phyloP scores from a whole-genome alignment of 1,140 invertebrate species.

The Cardiocondyla obscurior region DNA sequence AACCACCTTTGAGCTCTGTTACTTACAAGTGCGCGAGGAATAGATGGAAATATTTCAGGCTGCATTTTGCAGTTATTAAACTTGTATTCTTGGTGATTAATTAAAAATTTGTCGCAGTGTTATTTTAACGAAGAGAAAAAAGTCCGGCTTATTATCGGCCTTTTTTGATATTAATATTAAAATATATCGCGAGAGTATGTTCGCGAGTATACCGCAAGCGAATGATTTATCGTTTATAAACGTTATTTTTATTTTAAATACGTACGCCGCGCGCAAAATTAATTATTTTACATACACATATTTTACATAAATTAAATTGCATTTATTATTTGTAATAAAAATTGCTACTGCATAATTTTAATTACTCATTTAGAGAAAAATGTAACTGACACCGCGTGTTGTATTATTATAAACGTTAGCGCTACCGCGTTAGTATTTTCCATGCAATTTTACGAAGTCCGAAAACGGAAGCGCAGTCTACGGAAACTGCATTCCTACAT shows the following conservation, averaged over 20 bases:
- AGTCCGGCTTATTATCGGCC: not conserved
- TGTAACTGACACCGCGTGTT: too few species aligned
- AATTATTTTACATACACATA: not conserved
- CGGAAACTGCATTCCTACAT: constrained; percentile 18
- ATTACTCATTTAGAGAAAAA: too few species aligned
- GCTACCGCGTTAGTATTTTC: too few species aligned
- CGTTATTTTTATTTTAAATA: constrained; percentile 5
- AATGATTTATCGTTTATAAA: not conserved
- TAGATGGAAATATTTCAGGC: not conserved
- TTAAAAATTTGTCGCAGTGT: not conserved
- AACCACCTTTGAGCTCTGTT: too few species aligned
- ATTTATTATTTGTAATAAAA: too few species aligned
- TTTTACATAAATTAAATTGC: too few species aligned
- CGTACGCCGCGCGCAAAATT: not conserved
- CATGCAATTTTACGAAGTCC: not conserved
- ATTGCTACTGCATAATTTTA: too few species aligned
- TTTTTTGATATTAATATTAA: not conserved
- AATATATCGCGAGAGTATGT: too few species aligned
- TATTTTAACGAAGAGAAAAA: not conserved
- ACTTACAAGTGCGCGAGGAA: too few species aligned
- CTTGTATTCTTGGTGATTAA: not conserved
- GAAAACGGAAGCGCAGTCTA: constrained; percentile 4
- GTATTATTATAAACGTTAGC: too few species aligned
- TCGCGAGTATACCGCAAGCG: not conserved
- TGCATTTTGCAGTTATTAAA: not conserved